Conservation (phyloP, 2,113 vertebrate species). For the Gobius niger region DNA sequence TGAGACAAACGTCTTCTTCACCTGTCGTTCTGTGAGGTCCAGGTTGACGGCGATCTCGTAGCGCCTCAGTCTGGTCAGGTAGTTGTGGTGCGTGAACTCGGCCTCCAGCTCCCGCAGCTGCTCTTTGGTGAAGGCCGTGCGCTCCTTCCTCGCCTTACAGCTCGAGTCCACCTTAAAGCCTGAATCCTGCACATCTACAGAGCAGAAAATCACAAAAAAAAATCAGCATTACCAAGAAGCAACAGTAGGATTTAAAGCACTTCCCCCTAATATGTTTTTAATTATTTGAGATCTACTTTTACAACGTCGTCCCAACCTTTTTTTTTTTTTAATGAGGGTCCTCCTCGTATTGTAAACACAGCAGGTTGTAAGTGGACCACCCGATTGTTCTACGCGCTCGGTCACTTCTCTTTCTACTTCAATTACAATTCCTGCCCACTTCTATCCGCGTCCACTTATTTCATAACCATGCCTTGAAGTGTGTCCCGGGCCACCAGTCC, state of each 20-base stretch:
- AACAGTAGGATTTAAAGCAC: neutral
- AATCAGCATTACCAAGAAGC: too few species aligned
- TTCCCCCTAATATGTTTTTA: constrained; percentile 26
- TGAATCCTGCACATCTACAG: constrained; percentile 79
- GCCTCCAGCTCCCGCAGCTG: constrained; percentile 94
- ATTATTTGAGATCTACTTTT: constrained; percentile 31
- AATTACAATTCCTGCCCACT: neutral
- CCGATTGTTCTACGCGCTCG: constrained; percentile 15
- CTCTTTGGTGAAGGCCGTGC: constrained; percentile 96
- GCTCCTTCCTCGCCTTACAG: constrained; percentile 91
- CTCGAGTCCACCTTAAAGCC: constrained; percentile 78
- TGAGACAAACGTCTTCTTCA: constrained; percentile 34
- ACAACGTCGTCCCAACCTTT: too few species aligned
- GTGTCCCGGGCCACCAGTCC: constrained; percentile 61
- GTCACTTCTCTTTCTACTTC: constrained; percentile 29
- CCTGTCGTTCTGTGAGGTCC: constrained; percentile 96
- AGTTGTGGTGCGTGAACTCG: constrained; percentile 96
- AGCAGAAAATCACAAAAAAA: neutral
- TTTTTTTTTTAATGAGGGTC: constrained; percentile 47
- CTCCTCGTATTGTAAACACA: constrained; percentile 63
- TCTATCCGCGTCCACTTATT: neutral
- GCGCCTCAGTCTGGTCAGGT: constrained; percentile 92
- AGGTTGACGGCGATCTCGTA: constrained; percentile 97
- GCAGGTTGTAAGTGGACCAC: constrained; percentile 63
- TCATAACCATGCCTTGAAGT: neutral